Evolutionary conservation across 2,888 invertebrate species (phyloP).

Genomic region (Cantharis rufa): DNA sequence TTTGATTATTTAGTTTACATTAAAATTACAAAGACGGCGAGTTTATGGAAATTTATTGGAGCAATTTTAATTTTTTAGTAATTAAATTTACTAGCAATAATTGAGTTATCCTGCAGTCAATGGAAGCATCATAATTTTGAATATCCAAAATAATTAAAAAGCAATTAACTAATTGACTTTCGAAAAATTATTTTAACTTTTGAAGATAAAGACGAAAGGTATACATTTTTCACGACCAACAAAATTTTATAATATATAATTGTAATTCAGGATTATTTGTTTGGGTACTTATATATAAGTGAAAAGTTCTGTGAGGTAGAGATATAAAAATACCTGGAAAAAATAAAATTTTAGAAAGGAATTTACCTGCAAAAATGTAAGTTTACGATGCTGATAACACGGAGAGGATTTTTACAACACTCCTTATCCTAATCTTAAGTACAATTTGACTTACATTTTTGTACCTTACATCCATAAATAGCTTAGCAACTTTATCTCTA

Average conservation of each 20-base stretch:
- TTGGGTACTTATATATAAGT: background rate
- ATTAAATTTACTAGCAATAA: background rate
- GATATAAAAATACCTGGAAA: background rate
- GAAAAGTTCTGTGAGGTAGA: background rate
- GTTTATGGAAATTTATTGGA: background rate
- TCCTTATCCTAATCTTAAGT: constrained; percentile 10
- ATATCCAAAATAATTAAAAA: background rate
- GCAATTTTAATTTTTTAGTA: background rate
- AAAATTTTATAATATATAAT: no score
- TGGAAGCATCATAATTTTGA: background rate
- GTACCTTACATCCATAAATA: background rate
- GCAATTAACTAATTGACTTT: background rate
- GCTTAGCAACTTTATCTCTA: background rate
- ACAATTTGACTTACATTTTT: constrained; percentile 3
- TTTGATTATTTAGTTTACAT: background rate
- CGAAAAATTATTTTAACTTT: background rate
- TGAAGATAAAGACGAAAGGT: background rate
- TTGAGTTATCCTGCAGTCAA: background rate
- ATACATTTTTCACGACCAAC: no score
- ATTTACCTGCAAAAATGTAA: constrained; percentile 3
- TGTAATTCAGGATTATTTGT: background rate
- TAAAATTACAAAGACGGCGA: background rate
- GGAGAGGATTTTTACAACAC: constrained; percentile 3
- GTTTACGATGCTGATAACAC: constrained; percentile 6
- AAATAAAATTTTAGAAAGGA: background rate